Evolutionary conservation across 2,113 vertebrate genomes (phyloP), one percentile per base, ranked within the genome.

Genomic region (Cyrtonyx montezumae): DNA sequence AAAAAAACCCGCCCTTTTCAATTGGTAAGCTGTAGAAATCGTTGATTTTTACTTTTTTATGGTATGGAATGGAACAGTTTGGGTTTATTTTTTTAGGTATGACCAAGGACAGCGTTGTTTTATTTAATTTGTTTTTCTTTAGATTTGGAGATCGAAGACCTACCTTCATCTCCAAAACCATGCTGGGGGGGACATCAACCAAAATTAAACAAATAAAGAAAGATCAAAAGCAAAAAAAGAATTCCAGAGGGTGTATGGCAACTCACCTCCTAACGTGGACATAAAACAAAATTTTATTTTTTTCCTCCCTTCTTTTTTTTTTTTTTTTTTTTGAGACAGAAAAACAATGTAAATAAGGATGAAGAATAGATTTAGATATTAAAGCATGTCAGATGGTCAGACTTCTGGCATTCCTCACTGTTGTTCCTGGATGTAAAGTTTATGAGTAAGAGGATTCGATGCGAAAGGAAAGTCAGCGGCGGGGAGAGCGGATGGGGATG

Each of bases 211-310:
- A 90, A 97, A 94, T 66, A 95, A 95, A 95, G 86, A 93, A 96
- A 94, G 85, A 91, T 95, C 87, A 88, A 96, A 94, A 96, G 83
- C 84, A 94, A 94, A 95, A 53, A 94, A 91, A 90, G 43, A 97
- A 96, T 75, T 91, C 82, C 93, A 90, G 79, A 95, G 93, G 91
- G 87, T 68, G 87, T 94, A 90, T 91, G 91, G 95, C 94, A 97
- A 96, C 97, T 98, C 97, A 98, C 97, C 97, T 97, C 97, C 97
- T 96, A 96, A 91, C 6, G 95, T 80, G 96, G 96, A 97, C 96
- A 91, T 95, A 95, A 98, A 97, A 91, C 94, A 96, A 93, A 53
- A 53, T 53, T 94, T 88, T 53, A 61, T 37, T 93, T 96, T 95
- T 97, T 96, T 94, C 92, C 91, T 95, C 40, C 68, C 70, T 93